Evolutionary conservation across 2,113 vertebrate genomes (phyloP), one percentile per base, ranked within the genome.

Genomic region (Bolborhynchus lineola): DNA sequence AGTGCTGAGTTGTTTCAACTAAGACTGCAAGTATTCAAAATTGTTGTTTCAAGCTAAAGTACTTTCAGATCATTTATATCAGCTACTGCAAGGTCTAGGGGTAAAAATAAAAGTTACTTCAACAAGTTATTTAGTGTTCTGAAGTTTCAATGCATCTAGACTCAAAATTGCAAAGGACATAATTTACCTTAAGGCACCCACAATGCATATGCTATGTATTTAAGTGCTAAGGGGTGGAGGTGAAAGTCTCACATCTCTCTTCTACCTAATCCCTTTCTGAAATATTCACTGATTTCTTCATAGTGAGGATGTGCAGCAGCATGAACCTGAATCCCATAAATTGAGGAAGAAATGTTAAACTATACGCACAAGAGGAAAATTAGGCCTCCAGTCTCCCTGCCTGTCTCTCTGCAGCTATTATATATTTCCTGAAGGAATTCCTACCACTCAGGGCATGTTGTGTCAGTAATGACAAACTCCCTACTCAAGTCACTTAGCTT

Each of bases 371-470:
- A 55, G 49, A 33, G 70, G 33, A 50, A 8, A 88, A 81, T 93
- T 81, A 77, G 37, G 16, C 29, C 37, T 96, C 46, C 12, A 59
- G 14, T 55, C 65, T 80, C 63, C 71, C 47, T 71, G 17, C 20
- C 3, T 86, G 60, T 55, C 49, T 93, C 50, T 29, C 70, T 63
- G 26, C 35, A 92, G 64, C 25, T 92, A 68, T 62, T 94, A 90
- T 88, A 46, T 90, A 60, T 78, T 88, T 92, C 94, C 79, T 92
- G 50, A 18, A 77, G 79, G 92, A 94, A 88, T 90, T 74, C 21
- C 46, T 59, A 37, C 31, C 75, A n/a, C 42, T 85, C 37, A 42
- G 12, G 33, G n/a, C 41, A 68, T 10, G 53, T 57, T n/a, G 10
- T 50, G 35, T 63, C 88, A 86, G 29, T 26, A 70, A 5, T 83